phyloP scores from a whole-genome alignment of 2,113 vertebrate species.

The Lepus americanus region DNA sequence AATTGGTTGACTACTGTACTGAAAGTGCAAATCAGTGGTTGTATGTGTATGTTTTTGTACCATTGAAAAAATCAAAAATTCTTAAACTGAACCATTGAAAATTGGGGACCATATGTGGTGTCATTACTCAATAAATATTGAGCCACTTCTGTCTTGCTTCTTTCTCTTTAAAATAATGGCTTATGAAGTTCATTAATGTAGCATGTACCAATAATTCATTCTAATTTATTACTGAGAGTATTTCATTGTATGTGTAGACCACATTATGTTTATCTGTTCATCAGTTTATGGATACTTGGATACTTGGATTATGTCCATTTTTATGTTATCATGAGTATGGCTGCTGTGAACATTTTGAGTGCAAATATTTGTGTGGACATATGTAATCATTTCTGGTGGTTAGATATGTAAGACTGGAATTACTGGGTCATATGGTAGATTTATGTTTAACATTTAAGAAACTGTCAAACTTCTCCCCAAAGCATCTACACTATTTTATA shows the following conservation, averaged over 20 bases:
- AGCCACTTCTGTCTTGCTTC: not conserved
- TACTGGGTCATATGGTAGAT: not conserved
- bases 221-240: not conserved
- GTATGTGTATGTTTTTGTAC: too few relatives aligned
- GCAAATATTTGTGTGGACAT: not conserved
- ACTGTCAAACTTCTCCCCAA: not conserved
- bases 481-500: not conserved
- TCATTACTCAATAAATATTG: not conserved
- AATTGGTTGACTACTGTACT: too few relatives aligned
- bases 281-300: constrained; percentile 11
- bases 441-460: constrained; percentile 57
- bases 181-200: constrained; percentile 40
- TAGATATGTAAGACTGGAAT: not conserved
- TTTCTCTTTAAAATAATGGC: constrained; percentile 9
- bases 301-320: not conserved
- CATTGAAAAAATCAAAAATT: too few relatives aligned
- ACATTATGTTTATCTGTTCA: not conserved
- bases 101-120: not conserved
- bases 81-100: too few relatives aligned
- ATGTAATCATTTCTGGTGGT: constrained; percentile 20
- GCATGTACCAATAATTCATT: not conserved
- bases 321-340: not conserved
- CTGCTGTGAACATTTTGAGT: not conserved
- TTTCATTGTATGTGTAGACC: not conserved
- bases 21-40: too few relatives aligned